phyloP scores from a whole-genome alignment of 2,797 vertebrate genomes.

The Zenarchopterus dispar region DNA sequence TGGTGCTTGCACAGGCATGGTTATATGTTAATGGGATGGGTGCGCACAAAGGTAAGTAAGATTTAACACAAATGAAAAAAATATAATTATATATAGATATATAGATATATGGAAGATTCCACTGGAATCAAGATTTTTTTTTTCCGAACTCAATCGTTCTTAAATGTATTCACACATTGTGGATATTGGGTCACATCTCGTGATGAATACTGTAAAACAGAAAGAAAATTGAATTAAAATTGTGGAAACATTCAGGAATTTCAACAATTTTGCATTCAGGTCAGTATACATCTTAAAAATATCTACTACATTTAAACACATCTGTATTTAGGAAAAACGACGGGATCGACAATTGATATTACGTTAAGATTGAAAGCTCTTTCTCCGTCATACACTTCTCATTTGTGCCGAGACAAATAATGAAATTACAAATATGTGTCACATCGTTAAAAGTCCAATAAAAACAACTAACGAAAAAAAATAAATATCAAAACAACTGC shows the following conservation, averaged over 20 bases:
- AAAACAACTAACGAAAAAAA: slow-evolving; percentile 6
- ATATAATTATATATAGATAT: slow-evolving; percentile 76
- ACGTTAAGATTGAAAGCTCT: not conserved
- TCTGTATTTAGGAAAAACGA: not conserved
- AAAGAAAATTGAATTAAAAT: slow-evolving; percentile 35
- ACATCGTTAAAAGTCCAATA: not conserved
- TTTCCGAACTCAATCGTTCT: slow-evolving; percentile 84
- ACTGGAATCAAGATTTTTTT: slow-evolving; percentile 95
- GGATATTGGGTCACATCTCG: slow-evolving; percentile 84
- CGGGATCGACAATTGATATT: slow-evolving; percentile 6
- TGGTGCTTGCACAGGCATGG: slow-evolving; percentile 99
- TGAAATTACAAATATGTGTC: not conserved
- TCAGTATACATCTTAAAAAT: not conserved
- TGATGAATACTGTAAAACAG: slow-evolving; percentile 82
- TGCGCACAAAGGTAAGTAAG: slow-evolving; percentile 65
- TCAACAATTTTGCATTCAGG: not conserved
- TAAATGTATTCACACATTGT: slow-evolving; percentile 85
- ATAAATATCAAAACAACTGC: slow-evolving; percentile 71
- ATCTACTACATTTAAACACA: not conserved
- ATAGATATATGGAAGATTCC: slow-evolving; percentile 90
- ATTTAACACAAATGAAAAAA: slow-evolving; percentile 74
- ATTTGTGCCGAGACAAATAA: not conserved
- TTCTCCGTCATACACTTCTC: not conserved
- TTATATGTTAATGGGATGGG: slow-evolving; percentile 82
- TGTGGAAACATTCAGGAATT: not conserved